Evolutionary conservation across 2,113 vertebrate species (phyloP), one percentile per base, ranked within the genome.

Genomic region (Poeciliopsis retropinna): DNA sequence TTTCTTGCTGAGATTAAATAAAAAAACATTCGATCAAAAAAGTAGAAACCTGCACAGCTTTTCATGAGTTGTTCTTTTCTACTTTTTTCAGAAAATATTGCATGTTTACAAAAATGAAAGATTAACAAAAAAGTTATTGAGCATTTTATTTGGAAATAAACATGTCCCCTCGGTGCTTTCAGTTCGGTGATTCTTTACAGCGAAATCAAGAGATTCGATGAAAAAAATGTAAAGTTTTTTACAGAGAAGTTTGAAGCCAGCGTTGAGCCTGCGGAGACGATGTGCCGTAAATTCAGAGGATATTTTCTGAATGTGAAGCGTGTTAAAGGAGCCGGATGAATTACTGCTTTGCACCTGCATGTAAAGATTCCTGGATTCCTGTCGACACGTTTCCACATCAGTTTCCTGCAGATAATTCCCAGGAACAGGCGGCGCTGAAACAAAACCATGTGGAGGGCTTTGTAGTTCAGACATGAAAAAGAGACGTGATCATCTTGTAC

Each of bases 391-490:
- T 73, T 64, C 39, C 9, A 6, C 41, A 19, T 47, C 12, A 30
- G 27, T 67, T 51, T 28, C 17, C 41, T 54, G 51, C 28, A 28
- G 14, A 79, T 81, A 37, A 76, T 72, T 68, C n/a, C 68, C 60
- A 62, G 34, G 13, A 39, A 64, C 65, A 75, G 37, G 57, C 12
- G 57, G 28, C 12, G 9, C 25, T 5, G 28, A 41, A 54, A 30
- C 39, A n/a, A 25, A 67, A 64, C 30, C 10, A 63, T 13, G 29
- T 25, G 17, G 4, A 75, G 30, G 12, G 30, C n/a, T 62, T 76
- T 29, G 9, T 22, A 44, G 17, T 25, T 29, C 41, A 17, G 22
- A 31, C 67, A 51, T 41, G 28, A 22, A 54, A 51, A 32, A 32
- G 10, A 57, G 31, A 57, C 25, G 7, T 64, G 22, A 72, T 65